phyloP scores from a whole-genome alignment of 2,113 vertebrate genomes.

The Aptenodytes forsteri region DNA sequence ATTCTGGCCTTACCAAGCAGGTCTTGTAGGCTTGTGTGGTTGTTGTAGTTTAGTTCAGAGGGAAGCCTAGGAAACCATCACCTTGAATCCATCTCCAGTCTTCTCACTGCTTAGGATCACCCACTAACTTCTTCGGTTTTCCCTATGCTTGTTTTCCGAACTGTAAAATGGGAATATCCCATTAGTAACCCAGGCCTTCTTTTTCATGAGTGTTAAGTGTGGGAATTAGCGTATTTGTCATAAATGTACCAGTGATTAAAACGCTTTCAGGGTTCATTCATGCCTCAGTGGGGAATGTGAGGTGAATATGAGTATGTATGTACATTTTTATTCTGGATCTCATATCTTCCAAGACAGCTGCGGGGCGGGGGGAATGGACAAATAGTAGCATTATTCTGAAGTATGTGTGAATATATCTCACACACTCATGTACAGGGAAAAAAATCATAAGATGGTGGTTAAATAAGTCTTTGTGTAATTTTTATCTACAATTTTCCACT shows the following conservation, averaged over 20 bases:
- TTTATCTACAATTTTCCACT: slow-evolving; percentile 35
- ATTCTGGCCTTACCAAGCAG: not conserved
- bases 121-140: not conserved
- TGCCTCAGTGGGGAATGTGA: not conserved
- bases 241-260: not conserved
- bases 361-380: not conserved
- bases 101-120: not conserved
- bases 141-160: not conserved
- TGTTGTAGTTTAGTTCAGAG: not conserved
- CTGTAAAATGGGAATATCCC: not conserved
- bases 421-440: not conserved
- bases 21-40: not conserved
- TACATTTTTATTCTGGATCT: not conserved
- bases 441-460: not conserved
- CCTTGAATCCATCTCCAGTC: not conserved
- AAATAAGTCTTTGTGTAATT: slow-evolving; percentile 49
- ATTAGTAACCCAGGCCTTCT: not conserved
- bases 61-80: not conserved
- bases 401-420: not conserved
- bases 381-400: not conserved
- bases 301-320: not conserved
- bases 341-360: not conserved
- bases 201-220: not conserved
- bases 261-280: not conserved
- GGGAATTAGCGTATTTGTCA: not conserved